phyloP scores from a whole-genome alignment of 2,888 invertebrate genomes.

The Xanthorhoe designata region DNA sequence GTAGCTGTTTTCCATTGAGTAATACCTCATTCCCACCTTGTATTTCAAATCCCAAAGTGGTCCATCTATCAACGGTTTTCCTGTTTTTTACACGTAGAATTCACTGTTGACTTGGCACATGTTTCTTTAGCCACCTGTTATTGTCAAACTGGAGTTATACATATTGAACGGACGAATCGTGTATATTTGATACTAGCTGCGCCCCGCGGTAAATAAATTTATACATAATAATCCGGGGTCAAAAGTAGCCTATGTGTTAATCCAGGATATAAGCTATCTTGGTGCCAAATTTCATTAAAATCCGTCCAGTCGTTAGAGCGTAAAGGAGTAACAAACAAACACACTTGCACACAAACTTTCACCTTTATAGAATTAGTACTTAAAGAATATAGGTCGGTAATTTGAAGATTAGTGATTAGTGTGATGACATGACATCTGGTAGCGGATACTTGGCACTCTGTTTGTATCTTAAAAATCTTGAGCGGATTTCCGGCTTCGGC shows the following conservation, averaged over 20 bases:
- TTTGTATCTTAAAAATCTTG: not conserved
- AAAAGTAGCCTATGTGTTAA: too few species aligned
- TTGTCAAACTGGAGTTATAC: conserved; percentile 5
- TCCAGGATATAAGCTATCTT: too few species aligned
- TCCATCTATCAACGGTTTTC: conserved; percentile 28
- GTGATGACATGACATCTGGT: not conserved
- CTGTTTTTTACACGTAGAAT: conserved; percentile 25
- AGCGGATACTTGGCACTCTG: not conserved
- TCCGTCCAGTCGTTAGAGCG: too few species aligned
- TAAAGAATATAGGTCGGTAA: too few species aligned
- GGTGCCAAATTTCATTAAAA: too few species aligned
- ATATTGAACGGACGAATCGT: conserved; percentile 18
- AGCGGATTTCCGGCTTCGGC: not conserved
- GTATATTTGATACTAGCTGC: conserved; percentile 1
- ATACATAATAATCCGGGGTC: too few species aligned
- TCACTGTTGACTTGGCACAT: conserved; percentile 33
- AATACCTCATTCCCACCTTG: conserved; percentile 23
- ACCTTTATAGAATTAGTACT: too few species aligned
- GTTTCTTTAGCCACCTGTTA: conserved; percentile 36
- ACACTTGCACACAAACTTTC: too few species aligned
- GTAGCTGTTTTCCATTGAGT: conserved; percentile 16
- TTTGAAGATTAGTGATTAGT: too few species aligned
- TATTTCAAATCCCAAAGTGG: conserved; percentile 27
- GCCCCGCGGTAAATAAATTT: too few species aligned
- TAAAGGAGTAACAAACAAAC: too few species aligned